Conservation (phyloP, 2,888 invertebrate genomes). For the Drosophila recens region DNA sequence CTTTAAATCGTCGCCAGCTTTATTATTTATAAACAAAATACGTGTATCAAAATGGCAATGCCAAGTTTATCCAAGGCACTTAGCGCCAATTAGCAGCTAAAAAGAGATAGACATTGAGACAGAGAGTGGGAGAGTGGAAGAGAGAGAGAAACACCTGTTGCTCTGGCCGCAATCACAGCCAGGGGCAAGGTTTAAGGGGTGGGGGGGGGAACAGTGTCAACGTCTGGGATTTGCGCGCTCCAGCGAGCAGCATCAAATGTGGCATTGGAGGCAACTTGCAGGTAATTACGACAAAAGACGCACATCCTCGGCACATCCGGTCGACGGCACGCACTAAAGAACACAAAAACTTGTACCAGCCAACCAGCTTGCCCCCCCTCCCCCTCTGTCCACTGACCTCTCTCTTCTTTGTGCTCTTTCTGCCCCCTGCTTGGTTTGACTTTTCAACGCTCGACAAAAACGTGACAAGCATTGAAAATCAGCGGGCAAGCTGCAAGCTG, state of each 20-base stretch:
- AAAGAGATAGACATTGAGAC: slow-evolving; percentile 18
- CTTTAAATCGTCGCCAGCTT: slow-evolving; percentile 47
- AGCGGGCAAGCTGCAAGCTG: slow-evolving; percentile 52
- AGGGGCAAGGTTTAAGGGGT: background rate
- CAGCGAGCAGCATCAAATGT: slow-evolving; percentile 58
- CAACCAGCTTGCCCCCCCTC: background rate
- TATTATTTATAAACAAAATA: slow-evolving; percentile 74
- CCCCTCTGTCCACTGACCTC: background rate
- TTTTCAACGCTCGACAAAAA: slow-evolving; percentile 71
- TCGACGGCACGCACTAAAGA: slow-evolving; percentile 70
- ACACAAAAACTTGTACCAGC: slow-evolving; percentile 70
- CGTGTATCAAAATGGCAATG: slow-evolving; percentile 48
- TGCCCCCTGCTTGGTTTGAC: slow-evolving; percentile 45
- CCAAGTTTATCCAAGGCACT: slow-evolving; percentile 67
- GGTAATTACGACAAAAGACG: slow-evolving; percentile 79
- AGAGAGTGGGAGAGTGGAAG: too few relatives aligned
- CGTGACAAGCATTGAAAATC: slow-evolving; percentile 72
- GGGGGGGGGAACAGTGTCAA: slow-evolving; percentile 14
- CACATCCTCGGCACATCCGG: slow-evolving; percentile 71
- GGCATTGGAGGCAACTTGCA: slow-evolving; percentile 63
- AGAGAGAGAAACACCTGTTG: slow-evolving; percentile 67
- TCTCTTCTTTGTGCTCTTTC: background rate
- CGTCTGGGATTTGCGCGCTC: slow-evolving; percentile 71
- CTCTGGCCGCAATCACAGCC: slow-evolving; percentile 48
- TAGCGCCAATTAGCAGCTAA: slow-evolving; percentile 75